Evolutionary conservation across 1,140 invertebrate genomes (phyloP), one percentile per base, ranked within the genome.

Genomic region (Lepidostoma basale): DNA sequence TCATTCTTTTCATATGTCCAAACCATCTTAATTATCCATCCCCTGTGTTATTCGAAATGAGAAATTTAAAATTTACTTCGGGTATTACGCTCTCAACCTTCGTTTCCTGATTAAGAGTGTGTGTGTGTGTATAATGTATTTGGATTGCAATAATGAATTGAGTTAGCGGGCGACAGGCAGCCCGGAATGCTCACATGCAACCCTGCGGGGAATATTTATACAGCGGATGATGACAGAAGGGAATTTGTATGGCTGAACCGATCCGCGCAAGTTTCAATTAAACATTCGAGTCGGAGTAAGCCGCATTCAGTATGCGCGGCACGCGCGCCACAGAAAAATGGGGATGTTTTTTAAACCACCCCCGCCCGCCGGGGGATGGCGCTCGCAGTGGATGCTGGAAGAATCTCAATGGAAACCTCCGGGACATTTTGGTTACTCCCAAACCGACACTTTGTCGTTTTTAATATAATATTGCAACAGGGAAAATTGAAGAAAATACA

Each of bases 371-470:
- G 6, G 6, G 6, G 6, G 6, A n/a, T n/a, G 6, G 6, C n/a
- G n/a, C n/a, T n/a, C n/a, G 26, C 44, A 16, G 44, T 16, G 25
- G 25, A 47, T 28, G 52, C 52, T n/a, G 52, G 18, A 16, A 5
- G 52, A 56, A 56, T 56, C 52, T 30, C 52, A 56, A 56, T 49
- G 20, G 45, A 49, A 49, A 49, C 20, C 22, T 49, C 25, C n/a
- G 5, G 22, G 9, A n/a, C 23, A 49, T 26, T 49, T 49, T 3
- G n/a, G 23, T 23, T 18, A 18, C n/a, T 23, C 23, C 22, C 18
- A 9, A 49, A 12, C 45, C 45, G 8, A 18, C 45, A 23, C 25
- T 47, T 49, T 49, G 22, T 49, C 45, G 45, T 49, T 49, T 23
- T 49, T 49, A 49, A 49, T 49, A 49, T 23, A 49, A 49, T 23